Evolutionary conservation across 2,113 vertebrate genomes (phyloP).

Genomic region (Epinephelus cyanopodus): DNA sequence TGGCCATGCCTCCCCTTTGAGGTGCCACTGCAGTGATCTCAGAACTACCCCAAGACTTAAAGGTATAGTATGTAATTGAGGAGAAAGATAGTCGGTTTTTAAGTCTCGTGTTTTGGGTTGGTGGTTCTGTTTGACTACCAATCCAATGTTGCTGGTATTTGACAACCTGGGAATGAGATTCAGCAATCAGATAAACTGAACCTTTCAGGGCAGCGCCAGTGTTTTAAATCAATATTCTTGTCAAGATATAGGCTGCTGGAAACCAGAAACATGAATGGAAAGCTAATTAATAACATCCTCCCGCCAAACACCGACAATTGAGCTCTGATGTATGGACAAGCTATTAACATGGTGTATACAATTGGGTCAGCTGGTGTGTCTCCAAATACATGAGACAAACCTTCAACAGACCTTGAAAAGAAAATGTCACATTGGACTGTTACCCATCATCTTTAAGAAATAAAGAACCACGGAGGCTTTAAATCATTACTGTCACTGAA

Average conservation of each 20-base stretch:
- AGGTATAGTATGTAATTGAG: too few species aligned
- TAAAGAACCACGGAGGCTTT: neutral
- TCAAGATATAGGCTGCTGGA: neutral
- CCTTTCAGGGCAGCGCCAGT: neutral
- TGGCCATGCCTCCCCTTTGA: too few species aligned
- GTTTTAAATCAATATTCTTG: slow-evolving; percentile 1
- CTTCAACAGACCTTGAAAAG: neutral
- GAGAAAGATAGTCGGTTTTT: too few species aligned
- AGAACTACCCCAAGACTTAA: neutral
- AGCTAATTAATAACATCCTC: neutral
- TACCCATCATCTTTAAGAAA: neutral
- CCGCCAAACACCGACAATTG: neutral
- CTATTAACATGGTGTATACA: slow-evolving; percentile 1
- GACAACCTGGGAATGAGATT: too few species aligned
- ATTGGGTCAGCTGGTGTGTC: neutral
- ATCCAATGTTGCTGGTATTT: too few species aligned
- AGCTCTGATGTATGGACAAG: neutral
- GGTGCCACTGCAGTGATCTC: neutral
- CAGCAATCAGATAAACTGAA: too few species aligned
- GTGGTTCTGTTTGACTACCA: too few species aligned
- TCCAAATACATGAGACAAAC: neutral
- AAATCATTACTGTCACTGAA: slow-evolving; percentile 5
- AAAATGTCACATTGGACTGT: neutral
- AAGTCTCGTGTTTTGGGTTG: too few species aligned
- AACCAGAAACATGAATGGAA: neutral